Conservation (phyloP, 2,113 vertebrate genomes). For the Syngnathoides biaculeatus region DNA sequence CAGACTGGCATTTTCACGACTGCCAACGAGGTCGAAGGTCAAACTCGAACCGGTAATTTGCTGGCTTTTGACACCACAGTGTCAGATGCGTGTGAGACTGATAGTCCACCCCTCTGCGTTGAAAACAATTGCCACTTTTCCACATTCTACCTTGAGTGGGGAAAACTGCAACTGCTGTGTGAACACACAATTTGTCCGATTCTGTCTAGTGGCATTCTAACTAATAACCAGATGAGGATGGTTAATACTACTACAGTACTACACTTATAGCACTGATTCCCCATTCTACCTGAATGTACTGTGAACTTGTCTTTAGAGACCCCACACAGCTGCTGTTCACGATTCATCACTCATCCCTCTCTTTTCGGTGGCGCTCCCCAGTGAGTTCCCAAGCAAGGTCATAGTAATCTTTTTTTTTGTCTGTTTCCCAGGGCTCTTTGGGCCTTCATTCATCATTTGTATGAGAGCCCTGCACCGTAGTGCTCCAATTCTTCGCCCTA, state of each 20-base stretch:
- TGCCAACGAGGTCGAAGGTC: no score
- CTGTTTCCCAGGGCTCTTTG: conserved; percentile 60
- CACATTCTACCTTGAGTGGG: neutral
- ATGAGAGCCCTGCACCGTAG: conserved; percentile 46
- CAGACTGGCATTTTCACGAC: no score
- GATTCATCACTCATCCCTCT: conserved; percentile 16
- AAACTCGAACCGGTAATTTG: no score
- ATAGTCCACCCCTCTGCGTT: no score
- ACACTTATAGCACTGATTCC: neutral
- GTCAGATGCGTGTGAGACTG: no score
- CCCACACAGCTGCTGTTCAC: conserved; percentile 29
- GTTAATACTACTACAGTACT: neutral
- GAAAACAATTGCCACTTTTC: no score
- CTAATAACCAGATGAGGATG: neutral
- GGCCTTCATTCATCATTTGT: conserved; percentile 68
- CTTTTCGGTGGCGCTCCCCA: conserved; percentile 27
- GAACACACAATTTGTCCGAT: neutral
- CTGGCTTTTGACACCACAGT: no score
- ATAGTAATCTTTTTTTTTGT: conserved; percentile 40
- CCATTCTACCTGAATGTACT: neutral
- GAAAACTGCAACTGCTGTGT: neutral
- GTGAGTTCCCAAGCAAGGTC: conserved; percentile 64
- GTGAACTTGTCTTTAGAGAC: conserved; percentile 16
- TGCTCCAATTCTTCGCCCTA: conserved; percentile 53
- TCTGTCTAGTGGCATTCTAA: neutral